Evolutionary conservation across 2,797 vertebrate genomes (phyloP).

Genomic region (Labeo calbasu): DNA sequence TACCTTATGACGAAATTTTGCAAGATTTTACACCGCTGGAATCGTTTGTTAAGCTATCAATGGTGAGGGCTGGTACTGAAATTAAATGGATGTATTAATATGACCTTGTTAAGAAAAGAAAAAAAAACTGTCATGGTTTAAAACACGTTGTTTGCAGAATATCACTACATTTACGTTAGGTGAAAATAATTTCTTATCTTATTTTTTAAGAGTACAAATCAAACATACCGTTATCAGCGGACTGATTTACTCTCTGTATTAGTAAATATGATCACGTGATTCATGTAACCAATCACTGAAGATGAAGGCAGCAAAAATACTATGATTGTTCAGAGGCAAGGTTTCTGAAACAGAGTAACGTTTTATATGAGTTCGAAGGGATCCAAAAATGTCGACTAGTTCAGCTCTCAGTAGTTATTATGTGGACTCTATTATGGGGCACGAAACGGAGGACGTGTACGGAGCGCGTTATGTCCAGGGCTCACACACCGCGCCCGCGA

Average conservation of each 20-base stretch:
- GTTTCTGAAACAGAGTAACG: slow-evolving; percentile 92
- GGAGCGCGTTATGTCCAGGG: slow-evolving; percentile 88
- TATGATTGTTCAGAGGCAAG: slow-evolving; percentile 95
- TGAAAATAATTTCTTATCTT: slow-evolving; percentile 19
- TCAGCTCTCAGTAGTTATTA: slow-evolving; percentile 96
- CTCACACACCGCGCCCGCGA: slow-evolving; percentile 85
- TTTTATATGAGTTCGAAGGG: slow-evolving; percentile 92
- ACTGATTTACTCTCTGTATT: slow-evolving; percentile 99
- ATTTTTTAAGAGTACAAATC: slow-evolving; percentile 67
- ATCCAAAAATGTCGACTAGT: slow-evolving; percentile 96
- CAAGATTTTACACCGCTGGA: slow-evolving; percentile 70
- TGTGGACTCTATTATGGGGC: slow-evolving; percentile 95
- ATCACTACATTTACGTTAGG: not conserved
- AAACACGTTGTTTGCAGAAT: slow-evolving; percentile 23
- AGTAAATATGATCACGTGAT: slow-evolving; percentile 99
- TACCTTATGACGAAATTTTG: slow-evolving; percentile 72
- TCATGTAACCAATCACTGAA: slow-evolving; percentile 96
- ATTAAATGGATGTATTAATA: slow-evolving; percentile 59
- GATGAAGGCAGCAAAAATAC: slow-evolving; percentile 97
- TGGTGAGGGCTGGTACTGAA: slow-evolving; percentile 58
- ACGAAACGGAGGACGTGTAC: slow-evolving; percentile 92
- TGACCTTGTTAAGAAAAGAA: slow-evolving; percentile 52
- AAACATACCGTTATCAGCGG: slow-evolving; percentile 79
- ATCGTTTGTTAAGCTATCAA: slow-evolving; percentile 64
- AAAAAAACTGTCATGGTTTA: slow-evolving; percentile 28